phyloP scores from a whole-genome alignment of 2,113 vertebrate species.

The Greenwoodochromis staneri region DNA sequence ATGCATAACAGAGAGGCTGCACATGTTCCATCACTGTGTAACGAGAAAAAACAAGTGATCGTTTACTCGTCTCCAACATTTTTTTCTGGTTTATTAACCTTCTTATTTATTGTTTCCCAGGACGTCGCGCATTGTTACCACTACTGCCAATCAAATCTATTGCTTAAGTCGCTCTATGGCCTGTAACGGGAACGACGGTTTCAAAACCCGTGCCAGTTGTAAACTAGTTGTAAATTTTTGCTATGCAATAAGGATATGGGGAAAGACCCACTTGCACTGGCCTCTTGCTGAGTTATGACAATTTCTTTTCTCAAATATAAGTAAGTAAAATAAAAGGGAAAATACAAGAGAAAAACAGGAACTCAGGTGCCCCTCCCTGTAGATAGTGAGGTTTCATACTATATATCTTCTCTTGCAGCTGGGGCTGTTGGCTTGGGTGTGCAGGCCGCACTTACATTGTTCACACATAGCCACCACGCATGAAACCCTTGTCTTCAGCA shows the following conservation, averaged over 20 bases:
- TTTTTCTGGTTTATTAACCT: not conserved
- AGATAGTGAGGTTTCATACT: slow-evolving; percentile 27
- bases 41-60: not conserved
- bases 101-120: not conserved
- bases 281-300: not conserved
- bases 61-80: not conserved
- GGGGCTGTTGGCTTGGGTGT: not conserved
- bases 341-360: slow-evolving; percentile 64
- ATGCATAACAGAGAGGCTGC: not conserved
- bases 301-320: slow-evolving; percentile 1
- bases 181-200: slow-evolving; percentile 40
- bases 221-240: not conserved
- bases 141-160: not conserved
- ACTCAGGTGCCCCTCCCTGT: slow-evolving; percentile 59
- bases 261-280: slow-evolving; percentile 22
- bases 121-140: not conserved
- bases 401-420: slow-evolving; percentile 43
- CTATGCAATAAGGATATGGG: slow-evolving; percentile 21
- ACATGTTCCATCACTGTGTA: not conserved
- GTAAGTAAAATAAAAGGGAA: slow-evolving; percentile 30
- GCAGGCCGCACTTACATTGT: not conserved
- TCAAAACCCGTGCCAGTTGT: slow-evolving; percentile 21
- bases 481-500: not conserved
- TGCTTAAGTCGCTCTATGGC: not conserved
- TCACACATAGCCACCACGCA: not conserved